Percentiles rank a stretch among this genome's conserved stretches.
Evolutionary conservation across 2,113 vertebrate species (phyloP).

Genomic region (Gambusia holbrooki): DNA sequence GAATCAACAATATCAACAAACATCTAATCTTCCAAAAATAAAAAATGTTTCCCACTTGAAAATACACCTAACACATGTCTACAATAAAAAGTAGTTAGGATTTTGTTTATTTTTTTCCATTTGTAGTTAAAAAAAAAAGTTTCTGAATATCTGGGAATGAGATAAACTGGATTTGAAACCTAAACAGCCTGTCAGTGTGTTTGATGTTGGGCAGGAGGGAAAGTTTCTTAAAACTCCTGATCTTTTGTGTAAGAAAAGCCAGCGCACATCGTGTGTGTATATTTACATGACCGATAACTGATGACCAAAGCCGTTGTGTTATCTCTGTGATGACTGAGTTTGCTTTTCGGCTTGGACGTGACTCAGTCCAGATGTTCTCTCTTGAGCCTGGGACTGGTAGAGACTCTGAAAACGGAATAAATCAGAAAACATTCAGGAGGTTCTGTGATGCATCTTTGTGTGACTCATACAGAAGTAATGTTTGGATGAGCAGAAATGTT

Average conservation of each 20-base stretch:
- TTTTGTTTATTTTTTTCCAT: background rate
- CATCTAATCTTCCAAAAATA: too few species aligned
- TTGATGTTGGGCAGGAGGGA: background rate
- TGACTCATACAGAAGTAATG: conserved; percentile 44
- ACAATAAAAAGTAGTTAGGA: background rate
- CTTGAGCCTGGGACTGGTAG: background rate
- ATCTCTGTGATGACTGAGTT: background rate
- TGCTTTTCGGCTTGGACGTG: background rate
- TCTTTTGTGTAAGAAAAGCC: background rate
- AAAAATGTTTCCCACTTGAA: too few species aligned
- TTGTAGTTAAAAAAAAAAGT: background rate
- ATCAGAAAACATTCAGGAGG: background rate
- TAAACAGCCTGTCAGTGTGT: background rate
- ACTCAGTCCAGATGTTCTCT: background rate
- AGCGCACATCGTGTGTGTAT: background rate
- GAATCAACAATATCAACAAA: too few species aligned
- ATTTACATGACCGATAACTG: background rate
- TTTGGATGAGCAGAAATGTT: background rate
- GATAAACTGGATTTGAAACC: background rate
- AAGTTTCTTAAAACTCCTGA: background rate
- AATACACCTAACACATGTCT: background rate
- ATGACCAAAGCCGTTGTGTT: background rate
- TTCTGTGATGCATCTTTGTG: conserved; percentile 1
- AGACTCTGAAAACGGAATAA: background rate
- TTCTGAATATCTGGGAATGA: background rate